Conservation (phyloP, 1,140 invertebrate genomes). For the Bombus turneri region DNA sequence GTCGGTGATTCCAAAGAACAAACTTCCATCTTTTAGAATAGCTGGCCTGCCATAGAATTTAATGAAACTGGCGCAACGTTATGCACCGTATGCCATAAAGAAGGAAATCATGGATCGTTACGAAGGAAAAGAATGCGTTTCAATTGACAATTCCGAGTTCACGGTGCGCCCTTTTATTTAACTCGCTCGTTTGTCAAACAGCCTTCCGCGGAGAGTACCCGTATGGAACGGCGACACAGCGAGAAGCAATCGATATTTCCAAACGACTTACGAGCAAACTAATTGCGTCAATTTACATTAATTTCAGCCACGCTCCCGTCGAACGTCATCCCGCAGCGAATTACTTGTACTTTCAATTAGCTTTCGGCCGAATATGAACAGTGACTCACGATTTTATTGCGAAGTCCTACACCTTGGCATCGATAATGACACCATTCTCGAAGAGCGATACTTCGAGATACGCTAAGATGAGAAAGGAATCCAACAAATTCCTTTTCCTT, state of each 20-base stretch:
- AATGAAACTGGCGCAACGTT: too few relatives aligned
- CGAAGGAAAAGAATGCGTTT: too few relatives aligned
- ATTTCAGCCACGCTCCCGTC: slow-evolving; percentile 3
- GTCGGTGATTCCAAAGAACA: not conserved
- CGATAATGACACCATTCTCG: not conserved
- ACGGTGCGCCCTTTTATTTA: not conserved
- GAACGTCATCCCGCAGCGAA: slow-evolving; percentile 6
- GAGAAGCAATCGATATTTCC: slow-evolving; percentile 28
- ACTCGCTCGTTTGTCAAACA: not conserved
- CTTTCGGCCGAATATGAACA: not conserved
- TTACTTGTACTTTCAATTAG: slow-evolving; percentile 41
- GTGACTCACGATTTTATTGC: slow-evolving; percentile 4
- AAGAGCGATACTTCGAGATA: too few relatives aligned
- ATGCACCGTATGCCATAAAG: not conserved
- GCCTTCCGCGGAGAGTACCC: not conserved
- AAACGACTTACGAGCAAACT: slow-evolving; percentile 17
- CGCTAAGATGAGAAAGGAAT: not conserved
- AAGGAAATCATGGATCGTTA: not conserved
- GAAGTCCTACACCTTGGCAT: not conserved
- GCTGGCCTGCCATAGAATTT: not conserved
- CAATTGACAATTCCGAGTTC: not conserved
- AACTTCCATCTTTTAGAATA: not conserved
- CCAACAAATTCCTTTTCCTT: not conserved
- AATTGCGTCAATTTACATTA: slow-evolving; percentile 44
- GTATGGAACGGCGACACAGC: not conserved